Percentiles rank a stretch among this genome's conserved stretches.
Evolutionary conservation across 1,140 invertebrate genomes (phyloP).

Genomic region (Popillia japonica): DNA sequence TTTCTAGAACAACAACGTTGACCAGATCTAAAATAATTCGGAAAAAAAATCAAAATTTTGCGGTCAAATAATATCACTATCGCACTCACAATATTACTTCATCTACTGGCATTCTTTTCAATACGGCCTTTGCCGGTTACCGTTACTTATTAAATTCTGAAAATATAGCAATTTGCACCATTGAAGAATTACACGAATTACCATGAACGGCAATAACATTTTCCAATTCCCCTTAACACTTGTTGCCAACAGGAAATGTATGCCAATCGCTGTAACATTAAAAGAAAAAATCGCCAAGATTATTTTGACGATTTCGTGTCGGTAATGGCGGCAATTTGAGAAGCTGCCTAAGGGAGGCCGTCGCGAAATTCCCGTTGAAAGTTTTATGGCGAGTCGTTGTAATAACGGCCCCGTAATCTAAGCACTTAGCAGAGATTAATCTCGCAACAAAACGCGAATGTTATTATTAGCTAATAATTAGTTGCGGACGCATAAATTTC

Average conservation of each 20-base stretch:
- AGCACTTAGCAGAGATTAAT: conserved; percentile 6
- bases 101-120: too few species aligned
- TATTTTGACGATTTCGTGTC: background rate
- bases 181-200: background rate
- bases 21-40: too few species aligned
- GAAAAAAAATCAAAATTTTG: too few species aligned
- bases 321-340: background rate
- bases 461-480: conserved; percentile 12
- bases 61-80: too few species aligned
- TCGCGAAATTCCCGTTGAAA: background rate
- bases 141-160: too few species aligned
- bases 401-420: background rate
- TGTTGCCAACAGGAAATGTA: background rate
- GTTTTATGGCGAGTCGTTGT: background rate
- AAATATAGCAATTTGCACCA: background rate
- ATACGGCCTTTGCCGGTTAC: too few species aligned
- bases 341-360: background rate
- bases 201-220: background rate
- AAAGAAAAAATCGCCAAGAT: background rate
- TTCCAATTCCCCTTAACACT: background rate
- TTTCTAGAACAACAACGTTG: too few species aligned
- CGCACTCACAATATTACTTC: too few species aligned
- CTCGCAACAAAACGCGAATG: conserved; percentile 1
- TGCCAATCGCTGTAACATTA: background rate
- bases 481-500: conserved; percentile 1